Base-by-base conservation (phyloP, 2,113 vertebrate genomes). In the Paramormyrops kingsleyae region DNA sequence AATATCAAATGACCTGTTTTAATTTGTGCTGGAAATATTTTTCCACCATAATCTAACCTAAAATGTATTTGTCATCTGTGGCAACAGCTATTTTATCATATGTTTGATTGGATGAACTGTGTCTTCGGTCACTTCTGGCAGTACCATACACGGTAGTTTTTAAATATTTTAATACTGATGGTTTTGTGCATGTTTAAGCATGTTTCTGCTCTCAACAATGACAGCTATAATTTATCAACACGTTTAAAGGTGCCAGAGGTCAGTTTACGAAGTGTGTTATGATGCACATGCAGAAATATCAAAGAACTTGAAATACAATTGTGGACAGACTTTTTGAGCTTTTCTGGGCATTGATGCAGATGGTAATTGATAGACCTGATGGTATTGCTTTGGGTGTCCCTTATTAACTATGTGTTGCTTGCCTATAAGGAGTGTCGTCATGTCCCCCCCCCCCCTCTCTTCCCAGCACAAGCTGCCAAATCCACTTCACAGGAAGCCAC, bases 401-500 rank as follows among this genome's bases (percentile, higher is more conserved):
- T 77, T 27, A 66, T 66, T 15, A 77, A 19, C 27, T 77, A 77
- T 39, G 31, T 39, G 70, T 77, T 31, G 31, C 70, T 74, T 74
- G 27, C 70, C 31, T 39, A 9, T 77, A 39, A 39, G 31, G 70
- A 77, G 2, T 85, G 83, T 1, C 10, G 0, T 52, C 31, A 27
- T 52, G 9, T 53, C 13, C 3, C 15, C 17, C 24, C 46, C n/a
- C 49, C 1, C 35, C 17, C 0, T 35, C 17, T 12, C 39, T 62
- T 85, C 92, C 46, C 92, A 99, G 98, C 92, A 91, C 96, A 97
- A 90, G 94, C 97, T 0, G 97, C 97, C 46, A 96, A 95, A 90
- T 91, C 91, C 0, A 94, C 96, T 0, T 97, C 97, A 0, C 96
- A 96, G 88, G 97, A 98, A 94, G 97, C 97, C 89, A 98, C 97